Conservation (phyloP, 2,888 invertebrate species). For the Ormia ochracea region DNA sequence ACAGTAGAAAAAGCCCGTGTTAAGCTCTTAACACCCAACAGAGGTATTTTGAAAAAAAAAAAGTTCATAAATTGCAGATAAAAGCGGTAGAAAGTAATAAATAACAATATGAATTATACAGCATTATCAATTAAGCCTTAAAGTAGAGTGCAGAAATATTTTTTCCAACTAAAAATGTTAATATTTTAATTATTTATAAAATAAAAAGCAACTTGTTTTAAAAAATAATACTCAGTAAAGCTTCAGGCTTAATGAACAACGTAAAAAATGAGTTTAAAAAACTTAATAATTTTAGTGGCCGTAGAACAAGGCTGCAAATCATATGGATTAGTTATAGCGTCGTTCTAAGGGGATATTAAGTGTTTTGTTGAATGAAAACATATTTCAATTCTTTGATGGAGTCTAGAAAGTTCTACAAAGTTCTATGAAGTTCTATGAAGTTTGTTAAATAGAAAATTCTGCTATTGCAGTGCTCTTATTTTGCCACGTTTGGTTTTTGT, state of each 20-base stretch:
- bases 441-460: not conserved
- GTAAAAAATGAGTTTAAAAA: not conserved
- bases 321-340: not conserved
- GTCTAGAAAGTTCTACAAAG: conserved; percentile 31
- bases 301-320: not conserved
- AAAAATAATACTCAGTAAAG: not conserved
- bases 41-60: not conserved
- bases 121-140: conserved; percentile 59
- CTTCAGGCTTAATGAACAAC: not conserved
- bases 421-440: conserved; percentile 25
- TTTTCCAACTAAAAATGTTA: conserved; percentile 16
- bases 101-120: conserved; percentile 48
- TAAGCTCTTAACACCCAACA: conserved; percentile 63
- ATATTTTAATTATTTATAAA: conserved; percentile 43
- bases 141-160: conserved; percentile 30
- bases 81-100: conserved; percentile 28
- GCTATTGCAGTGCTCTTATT: not conserved
- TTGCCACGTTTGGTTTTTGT: conserved; percentile 6
- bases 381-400: not conserved
- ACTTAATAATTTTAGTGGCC: not conserved
- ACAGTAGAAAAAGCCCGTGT: conserved; percentile 41
- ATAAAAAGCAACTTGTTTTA: not conserved
- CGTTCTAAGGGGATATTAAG: not conserved
- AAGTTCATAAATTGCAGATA: not conserved
- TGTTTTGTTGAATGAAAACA: not conserved